Evolutionary conservation across 2,797 vertebrate genomes (phyloP).

Genomic region (Dryobates pubescens): DNA sequence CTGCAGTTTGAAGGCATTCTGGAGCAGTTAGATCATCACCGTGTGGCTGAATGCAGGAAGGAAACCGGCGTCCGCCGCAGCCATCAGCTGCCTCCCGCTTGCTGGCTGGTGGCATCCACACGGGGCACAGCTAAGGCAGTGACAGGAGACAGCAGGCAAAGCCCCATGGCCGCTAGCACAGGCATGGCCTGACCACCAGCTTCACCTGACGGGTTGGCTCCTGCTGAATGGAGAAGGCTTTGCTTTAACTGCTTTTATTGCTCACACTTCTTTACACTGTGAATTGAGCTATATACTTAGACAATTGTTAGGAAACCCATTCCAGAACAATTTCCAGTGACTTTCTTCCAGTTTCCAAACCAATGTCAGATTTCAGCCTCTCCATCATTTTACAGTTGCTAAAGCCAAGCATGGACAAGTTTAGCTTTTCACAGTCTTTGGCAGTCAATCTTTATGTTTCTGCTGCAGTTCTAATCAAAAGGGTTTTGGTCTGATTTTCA

Average conservation of each 20-base stretch:
- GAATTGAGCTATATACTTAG: not conserved
- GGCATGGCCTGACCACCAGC: not conserved
- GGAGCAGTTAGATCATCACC: not conserved
- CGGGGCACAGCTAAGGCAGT: not conserved
- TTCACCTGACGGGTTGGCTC: not conserved
- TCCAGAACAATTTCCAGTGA: not conserved
- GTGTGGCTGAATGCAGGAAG: not conserved
- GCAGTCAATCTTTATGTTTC: not conserved
- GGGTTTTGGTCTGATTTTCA: not conserved
- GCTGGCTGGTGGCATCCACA: not conserved
- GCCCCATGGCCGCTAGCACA: accelerated
- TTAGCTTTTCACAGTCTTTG: not conserved
- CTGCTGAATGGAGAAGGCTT: not conserved
- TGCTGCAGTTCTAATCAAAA: not conserved
- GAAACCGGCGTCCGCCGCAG: not conserved
- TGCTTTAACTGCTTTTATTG: not conserved
- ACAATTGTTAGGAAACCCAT: not conserved
- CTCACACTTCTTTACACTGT: not conserved
- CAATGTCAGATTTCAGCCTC: not conserved
- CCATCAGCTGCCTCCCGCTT: not conserved
- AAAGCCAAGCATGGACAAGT: not conserved
- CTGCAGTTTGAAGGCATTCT: not conserved
- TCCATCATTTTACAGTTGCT: not conserved
- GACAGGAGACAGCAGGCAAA: not conserved
- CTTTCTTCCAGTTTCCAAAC: not conserved